These are phyloP conservation scores for Amphibalanus amphitrite DNA, from an alignment of 1,140 invertebrate genomes.

Conservation along the genomic window DNA sequence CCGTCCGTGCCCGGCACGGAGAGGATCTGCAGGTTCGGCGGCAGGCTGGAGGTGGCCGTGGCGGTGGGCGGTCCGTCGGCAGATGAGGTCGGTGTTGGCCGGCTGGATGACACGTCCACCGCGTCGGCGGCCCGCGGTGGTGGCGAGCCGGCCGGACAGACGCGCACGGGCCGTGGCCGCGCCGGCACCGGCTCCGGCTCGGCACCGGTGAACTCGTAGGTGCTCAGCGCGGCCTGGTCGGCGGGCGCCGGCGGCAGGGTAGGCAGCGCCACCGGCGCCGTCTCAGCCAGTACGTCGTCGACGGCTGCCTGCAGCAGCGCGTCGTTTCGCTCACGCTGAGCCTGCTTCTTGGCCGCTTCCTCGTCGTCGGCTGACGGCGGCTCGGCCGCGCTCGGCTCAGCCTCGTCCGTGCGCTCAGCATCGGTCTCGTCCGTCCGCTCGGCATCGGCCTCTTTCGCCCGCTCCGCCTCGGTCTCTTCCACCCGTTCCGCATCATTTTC, in stretches of 20 bases:
- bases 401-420: too few relatives aligned
- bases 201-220: not conserved
- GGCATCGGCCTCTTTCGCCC: too few relatives aligned
- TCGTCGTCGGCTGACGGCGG: not conserved
- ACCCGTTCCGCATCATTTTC: too few relatives aligned
- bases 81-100: not conserved
- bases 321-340: not conserved
- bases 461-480: too few relatives aligned
- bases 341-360: not conserved
- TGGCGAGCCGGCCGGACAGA: not conserved
- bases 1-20: not conserved
- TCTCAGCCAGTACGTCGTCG: not conserved
- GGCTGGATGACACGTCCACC: not conserved
- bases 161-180: not conserved
- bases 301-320: not conserved
- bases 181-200: not conserved
- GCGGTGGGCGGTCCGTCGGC: too few relatives aligned
- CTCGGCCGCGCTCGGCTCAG: too few relatives aligned
- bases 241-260: not conserved
- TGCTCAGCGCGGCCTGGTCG: not conserved
- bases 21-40: not conserved
- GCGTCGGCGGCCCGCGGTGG: not conserved
- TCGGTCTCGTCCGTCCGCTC: too few relatives aligned
- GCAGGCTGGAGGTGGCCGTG: not conserved
- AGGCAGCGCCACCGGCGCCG: not conserved